phyloP scores from a whole-genome alignment of 2,113 vertebrate species.

The Lonchura striata region DNA sequence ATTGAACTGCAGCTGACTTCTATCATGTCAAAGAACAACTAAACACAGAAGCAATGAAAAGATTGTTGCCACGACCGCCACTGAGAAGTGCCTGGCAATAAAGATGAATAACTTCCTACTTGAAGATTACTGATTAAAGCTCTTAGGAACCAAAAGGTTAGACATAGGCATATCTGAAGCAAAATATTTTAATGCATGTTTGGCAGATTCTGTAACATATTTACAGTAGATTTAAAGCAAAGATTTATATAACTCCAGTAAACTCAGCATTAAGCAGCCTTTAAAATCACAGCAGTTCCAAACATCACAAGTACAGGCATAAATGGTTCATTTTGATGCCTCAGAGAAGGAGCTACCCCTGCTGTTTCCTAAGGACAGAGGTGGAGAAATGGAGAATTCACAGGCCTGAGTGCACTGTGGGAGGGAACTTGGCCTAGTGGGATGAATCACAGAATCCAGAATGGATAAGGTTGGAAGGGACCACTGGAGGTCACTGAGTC shows the following conservation, averaged over 20 bases:
- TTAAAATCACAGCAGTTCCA: constrained; percentile 36
- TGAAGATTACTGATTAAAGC: constrained; percentile 81
- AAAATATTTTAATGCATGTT: constrained; percentile 76
- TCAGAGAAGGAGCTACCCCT: not conserved
- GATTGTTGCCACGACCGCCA: constrained; percentile 86
- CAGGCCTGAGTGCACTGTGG: not conserved
- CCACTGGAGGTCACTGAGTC: not conserved
- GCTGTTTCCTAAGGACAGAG: not conserved
- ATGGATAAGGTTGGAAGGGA: not conserved
- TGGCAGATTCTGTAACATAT: constrained; percentile 73
- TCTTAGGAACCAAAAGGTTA: constrained; percentile 78
- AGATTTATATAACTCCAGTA: constrained; percentile 72
- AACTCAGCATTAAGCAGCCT: constrained; percentile 64
- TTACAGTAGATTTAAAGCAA: constrained; percentile 74
- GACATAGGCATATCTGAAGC: constrained; percentile 75
- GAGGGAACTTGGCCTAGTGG: not conserved
- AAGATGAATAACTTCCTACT: constrained; percentile 96
- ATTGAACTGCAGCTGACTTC: constrained; percentile 85
- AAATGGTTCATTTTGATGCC: not conserved
- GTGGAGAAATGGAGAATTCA: not conserved
- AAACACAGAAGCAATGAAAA: constrained; percentile 81
- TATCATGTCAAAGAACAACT: constrained; percentile 86
- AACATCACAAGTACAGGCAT: not conserved
- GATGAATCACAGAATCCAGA: not conserved
- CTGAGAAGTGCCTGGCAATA: constrained; percentile 87